phyloP scores from a whole-genome alignment of 2,797 vertebrate species.

The Strix occidentalis region DNA sequence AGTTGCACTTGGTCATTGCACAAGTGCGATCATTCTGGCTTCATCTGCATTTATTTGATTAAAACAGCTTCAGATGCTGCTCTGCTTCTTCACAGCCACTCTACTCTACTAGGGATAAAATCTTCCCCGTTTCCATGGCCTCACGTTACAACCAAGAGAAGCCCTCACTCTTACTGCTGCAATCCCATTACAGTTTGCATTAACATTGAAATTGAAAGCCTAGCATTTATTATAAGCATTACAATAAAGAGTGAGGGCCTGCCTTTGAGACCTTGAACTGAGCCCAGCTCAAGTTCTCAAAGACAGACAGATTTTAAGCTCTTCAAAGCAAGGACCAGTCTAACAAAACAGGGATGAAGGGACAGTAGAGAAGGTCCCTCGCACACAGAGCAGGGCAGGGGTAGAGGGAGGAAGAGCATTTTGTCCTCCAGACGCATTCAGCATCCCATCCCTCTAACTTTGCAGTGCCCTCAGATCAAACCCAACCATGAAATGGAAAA shows the following conservation, averaged over 20 bases:
- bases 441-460: background rate
- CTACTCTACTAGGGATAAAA: background rate
- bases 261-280: too few relatives aligned
- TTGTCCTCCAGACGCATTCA: background rate
- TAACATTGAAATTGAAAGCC: background rate
- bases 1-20: too few relatives aligned
- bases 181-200: background rate
- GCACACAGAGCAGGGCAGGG: background rate
- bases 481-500: background rate
- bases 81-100: background rate
- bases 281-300: background rate
- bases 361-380: background rate
- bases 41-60: background rate
- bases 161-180: background rate
- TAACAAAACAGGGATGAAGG: background rate
- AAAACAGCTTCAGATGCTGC: background rate
- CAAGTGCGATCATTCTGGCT: background rate
- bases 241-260: too few relatives aligned
- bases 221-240: background rate
- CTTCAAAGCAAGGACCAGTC: background rate
- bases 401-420: fast-evolving
- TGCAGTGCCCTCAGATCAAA: background rate
- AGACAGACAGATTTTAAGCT: background rate
- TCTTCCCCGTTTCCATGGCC: background rate
- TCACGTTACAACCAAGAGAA: background rate